A percentile compares a stretch with the other conserved stretches of the same genome.
phyloP scores from a whole-genome alignment of 23 tunicate genomes.

The Halocynthia aurantium region DNA sequence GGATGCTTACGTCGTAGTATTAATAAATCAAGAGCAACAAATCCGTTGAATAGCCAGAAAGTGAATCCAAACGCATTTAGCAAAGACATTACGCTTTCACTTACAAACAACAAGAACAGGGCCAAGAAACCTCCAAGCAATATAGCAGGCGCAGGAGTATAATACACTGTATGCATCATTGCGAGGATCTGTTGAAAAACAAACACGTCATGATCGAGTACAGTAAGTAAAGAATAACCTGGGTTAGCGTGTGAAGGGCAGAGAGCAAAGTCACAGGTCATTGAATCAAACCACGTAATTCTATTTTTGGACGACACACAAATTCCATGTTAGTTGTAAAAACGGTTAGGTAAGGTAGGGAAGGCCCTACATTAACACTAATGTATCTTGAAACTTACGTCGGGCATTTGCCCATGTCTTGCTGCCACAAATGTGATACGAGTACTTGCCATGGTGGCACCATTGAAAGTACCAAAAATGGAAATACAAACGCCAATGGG shows the following conservation, averaged over 20 bases:
- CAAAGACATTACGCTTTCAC: slow-evolving; percentile 46
- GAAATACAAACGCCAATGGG: slow-evolving; percentile 43
- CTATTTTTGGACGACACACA: too few species aligned
- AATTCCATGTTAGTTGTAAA: too few species aligned
- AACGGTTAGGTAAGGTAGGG: too few species aligned
- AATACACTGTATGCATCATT: slow-evolving; percentile 7
- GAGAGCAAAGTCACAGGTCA: too few species aligned
- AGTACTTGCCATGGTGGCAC: slow-evolving; percentile 12
- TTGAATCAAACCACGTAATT: too few species aligned
- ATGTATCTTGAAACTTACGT: slow-evolving; percentile 10
- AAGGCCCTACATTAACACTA: too few species aligned
- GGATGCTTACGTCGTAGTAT: slow-evolving; percentile 46
- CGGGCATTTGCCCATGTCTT: slow-evolving; percentile 25
- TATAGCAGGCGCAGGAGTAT: slow-evolving; percentile 20
- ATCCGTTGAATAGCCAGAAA: slow-evolving; percentile 23
- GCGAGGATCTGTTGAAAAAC: background rate
- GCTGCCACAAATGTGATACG: slow-evolving; percentile 29
- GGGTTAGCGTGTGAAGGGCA: background rate
- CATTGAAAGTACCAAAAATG: slow-evolving; percentile 28
- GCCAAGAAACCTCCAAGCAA: background rate
- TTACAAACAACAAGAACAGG: background rate
- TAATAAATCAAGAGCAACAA: slow-evolving; percentile 44
- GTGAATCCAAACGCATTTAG: slow-evolving; percentile 41
- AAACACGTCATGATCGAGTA: too few species aligned
- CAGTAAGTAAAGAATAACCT: background rate